A percentile compares a stretch with the other conserved stretches of the same genome.
These are phyloP conservation scores for Amyelois transitella DNA, from an alignment of 1,140 invertebrate genomes.

Conservation along the genomic window DNA sequence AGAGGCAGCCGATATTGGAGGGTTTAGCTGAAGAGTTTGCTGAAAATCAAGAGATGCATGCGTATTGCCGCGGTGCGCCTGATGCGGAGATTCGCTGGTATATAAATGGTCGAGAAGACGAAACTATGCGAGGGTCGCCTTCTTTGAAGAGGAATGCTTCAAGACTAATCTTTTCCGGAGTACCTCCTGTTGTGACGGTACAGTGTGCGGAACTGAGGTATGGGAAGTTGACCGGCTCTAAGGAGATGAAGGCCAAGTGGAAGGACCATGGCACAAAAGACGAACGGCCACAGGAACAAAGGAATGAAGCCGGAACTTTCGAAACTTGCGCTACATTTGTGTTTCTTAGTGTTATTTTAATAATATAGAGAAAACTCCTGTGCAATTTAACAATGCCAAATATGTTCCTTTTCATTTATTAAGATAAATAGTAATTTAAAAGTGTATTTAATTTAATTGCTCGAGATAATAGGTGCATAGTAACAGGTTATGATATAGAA, in stretches of 20 bases:
- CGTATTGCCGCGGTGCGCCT: conserved; percentile 48
- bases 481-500: too few species aligned
- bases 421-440: too few species aligned
- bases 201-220: conserved; percentile 58
- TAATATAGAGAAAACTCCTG: background rate
- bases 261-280: conserved; percentile 29
- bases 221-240: conserved; percentile 50
- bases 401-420: background rate
- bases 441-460: too few species aligned
- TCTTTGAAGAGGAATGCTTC: conserved; percentile 40
- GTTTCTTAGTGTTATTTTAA: background rate
- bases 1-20: conserved; percentile 46
- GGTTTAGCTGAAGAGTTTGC: conserved; percentile 49
- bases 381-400: background rate
- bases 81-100: conserved; percentile 62
- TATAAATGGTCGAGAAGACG: conserved; percentile 48
- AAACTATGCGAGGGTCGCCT: conserved; percentile 36
- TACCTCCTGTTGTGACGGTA: conserved; percentile 50
- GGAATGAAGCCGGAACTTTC: conserved; percentile 1
- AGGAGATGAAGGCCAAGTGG: conserved; percentile 45
- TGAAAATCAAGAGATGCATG: conserved; percentile 51
- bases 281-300: conserved; percentile 41
- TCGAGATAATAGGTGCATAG: too few species aligned
- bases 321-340: background rate
- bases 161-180: conserved; percentile 39